These are phyloP conservation scores for Gila orcuttii DNA, from an alignment of 2,113 vertebrate genomes.

Conservation along the genomic window DNA sequence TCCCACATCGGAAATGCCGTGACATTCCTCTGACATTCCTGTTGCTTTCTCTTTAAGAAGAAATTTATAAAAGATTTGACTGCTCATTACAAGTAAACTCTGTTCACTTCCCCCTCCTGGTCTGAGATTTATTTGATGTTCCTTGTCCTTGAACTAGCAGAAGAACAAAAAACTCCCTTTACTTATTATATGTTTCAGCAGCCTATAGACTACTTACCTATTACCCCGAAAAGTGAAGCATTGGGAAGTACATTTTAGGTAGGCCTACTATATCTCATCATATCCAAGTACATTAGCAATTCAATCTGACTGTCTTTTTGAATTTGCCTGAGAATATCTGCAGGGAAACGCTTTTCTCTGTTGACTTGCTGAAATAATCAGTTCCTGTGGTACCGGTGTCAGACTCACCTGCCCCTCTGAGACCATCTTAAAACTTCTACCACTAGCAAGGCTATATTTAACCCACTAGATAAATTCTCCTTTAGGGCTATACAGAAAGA, in stretches of 20 bases:
- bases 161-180: background rate
- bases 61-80: background rate
- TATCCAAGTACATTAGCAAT: constrained; percentile 16
- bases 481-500: constrained; percentile 8
- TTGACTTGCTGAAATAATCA: constrained; percentile 45
- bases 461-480: constrained; percentile 18
- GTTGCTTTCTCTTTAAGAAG: background rate
- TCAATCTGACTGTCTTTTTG: constrained; percentile 8
- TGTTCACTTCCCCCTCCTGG: background rate
- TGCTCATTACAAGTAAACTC: background rate
- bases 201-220: background rate
- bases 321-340: constrained; percentile 26
- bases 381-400: constrained; percentile 24
- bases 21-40: background rate
- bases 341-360: constrained; percentile 17
- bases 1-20: background rate
- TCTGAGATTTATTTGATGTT: background rate
- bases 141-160: background rate
- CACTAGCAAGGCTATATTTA: constrained; percentile 40
- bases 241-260: background rate
- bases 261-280: background rate
- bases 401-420: constrained; percentile 27
- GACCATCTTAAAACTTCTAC: constrained; percentile 14
- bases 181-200: background rate
- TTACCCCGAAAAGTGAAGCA: background rate